Conservation (phyloP, 2,113 vertebrate species). For the Dermatemys mawii region DNA sequence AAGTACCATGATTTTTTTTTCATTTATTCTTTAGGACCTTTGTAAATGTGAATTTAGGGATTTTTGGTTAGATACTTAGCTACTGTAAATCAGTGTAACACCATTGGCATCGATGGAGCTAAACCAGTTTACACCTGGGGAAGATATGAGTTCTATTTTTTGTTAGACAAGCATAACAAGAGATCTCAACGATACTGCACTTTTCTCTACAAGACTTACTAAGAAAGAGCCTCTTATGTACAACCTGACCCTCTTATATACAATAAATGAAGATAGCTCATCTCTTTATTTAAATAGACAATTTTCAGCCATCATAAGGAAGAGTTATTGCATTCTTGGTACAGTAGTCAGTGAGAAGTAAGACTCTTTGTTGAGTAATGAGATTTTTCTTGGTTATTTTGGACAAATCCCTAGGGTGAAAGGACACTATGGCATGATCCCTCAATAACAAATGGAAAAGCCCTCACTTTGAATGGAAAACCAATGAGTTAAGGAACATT, state of each 20-base stretch:
- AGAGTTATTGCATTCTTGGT: constrained; percentile 25
- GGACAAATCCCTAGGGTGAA: constrained; percentile 20
- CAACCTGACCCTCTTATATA: constrained; percentile 6
- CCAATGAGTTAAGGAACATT: neutral
- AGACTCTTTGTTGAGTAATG: constrained; percentile 8
- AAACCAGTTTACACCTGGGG: fast-evolving
- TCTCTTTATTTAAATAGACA: constrained; percentile 20
- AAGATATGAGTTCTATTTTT: neutral
- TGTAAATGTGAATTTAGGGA: neutral
- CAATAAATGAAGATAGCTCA: constrained; percentile 29
- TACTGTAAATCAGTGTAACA: neutral
- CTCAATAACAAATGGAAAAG: neutral
- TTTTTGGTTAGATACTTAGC: neutral
- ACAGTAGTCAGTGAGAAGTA: constrained; percentile 18
- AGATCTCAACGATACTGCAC: neutral
- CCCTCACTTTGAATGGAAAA: neutral
- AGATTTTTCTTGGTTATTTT: constrained; percentile 34
- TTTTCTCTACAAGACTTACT: neutral
- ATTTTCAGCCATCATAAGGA: constrained; percentile 20
- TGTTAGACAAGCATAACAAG: neutral
- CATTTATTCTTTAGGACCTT: neutral
- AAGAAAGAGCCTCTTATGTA: neutral
- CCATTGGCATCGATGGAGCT: neutral
- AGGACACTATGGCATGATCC: neutral
- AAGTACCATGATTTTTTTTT: neutral